These are phyloP conservation scores for Saccopteryx bilineata DNA, from an alignment of 2,113 vertebrate genomes.

Conservation along the genomic window DNA sequence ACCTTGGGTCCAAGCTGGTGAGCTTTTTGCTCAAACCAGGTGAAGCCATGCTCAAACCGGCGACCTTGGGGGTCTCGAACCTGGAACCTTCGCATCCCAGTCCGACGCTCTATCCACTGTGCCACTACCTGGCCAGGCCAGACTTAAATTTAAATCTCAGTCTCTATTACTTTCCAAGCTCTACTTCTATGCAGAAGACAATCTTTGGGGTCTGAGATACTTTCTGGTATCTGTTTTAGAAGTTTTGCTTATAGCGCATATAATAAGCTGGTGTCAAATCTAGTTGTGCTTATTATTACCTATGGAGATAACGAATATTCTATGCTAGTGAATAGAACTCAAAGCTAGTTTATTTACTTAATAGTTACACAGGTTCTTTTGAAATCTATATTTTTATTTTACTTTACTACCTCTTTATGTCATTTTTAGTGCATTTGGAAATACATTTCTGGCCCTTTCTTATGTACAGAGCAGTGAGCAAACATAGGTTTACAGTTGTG, in stretches of 20 bases:
- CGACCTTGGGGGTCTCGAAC: too few relatives aligned
- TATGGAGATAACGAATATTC: neutral
- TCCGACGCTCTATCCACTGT: too few relatives aligned
- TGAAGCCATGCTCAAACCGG: too few relatives aligned
- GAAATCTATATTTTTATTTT: neutral
- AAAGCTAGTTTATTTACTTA: neutral
- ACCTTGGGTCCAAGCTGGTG: too few relatives aligned
- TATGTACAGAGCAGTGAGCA: neutral
- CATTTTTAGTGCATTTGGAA: neutral
- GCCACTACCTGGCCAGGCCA: too few relatives aligned
- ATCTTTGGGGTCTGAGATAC: neutral
- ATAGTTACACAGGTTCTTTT: neutral
- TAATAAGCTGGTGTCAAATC: neutral
- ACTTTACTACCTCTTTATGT: neutral
- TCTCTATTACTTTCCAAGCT: slow-evolving; percentile 47
- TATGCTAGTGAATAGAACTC: neutral
- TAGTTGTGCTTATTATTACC: neutral
- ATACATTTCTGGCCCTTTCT: neutral
- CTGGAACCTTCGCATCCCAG: too few relatives aligned
- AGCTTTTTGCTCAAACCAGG: too few relatives aligned
- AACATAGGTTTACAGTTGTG: too few relatives aligned
- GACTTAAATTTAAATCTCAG: slow-evolving; percentile 64
- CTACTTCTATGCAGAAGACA: slow-evolving; percentile 46
- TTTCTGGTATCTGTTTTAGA: neutral
- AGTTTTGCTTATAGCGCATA: neutral